phyloP scores from a whole-genome alignment of 2,113 vertebrate species.

The Cathartes aura region DNA sequence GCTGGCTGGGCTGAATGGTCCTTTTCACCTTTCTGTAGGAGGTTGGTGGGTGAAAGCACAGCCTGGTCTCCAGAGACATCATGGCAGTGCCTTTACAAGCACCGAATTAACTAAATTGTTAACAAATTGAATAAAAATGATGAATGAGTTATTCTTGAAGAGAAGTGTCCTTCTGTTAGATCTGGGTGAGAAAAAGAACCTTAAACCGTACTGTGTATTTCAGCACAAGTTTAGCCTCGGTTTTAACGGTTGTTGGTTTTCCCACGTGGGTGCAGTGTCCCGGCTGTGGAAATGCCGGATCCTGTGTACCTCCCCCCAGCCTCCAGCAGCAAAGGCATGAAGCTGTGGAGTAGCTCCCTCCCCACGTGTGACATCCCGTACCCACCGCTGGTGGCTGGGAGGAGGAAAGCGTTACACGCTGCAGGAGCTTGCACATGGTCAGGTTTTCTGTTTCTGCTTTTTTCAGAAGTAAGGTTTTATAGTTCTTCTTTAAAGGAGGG shows the following conservation, averaged over 20 bases:
- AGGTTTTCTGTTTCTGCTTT: neutral
- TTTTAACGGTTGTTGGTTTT: neutral
- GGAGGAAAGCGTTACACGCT: neutral
- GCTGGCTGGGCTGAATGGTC: neutral
- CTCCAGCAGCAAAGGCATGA: neutral
- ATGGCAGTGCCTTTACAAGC: neutral
- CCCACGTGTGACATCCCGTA: neutral
- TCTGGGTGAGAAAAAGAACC: neutral
- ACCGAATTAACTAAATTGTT: neutral
- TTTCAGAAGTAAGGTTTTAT: neutral
- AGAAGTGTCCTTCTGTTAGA: rapidly evolving
- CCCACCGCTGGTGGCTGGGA: neutral
- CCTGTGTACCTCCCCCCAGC: neutral
- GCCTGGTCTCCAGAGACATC: neutral
- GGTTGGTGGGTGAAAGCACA: neutral
- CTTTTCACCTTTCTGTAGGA: neutral
- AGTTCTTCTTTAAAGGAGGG: neutral
- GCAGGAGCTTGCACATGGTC: neutral
- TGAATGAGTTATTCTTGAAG: neutral
- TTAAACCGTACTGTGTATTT: rapidly evolving
- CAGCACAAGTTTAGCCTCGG: neutral
- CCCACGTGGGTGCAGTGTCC: rapidly evolving
- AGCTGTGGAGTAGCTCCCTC: neutral
- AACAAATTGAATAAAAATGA: neutral
- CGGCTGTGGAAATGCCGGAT: neutral